phyloP scores from a whole-genome alignment of 2,113 vertebrate species.

The Malaclemys terrapin region DNA sequence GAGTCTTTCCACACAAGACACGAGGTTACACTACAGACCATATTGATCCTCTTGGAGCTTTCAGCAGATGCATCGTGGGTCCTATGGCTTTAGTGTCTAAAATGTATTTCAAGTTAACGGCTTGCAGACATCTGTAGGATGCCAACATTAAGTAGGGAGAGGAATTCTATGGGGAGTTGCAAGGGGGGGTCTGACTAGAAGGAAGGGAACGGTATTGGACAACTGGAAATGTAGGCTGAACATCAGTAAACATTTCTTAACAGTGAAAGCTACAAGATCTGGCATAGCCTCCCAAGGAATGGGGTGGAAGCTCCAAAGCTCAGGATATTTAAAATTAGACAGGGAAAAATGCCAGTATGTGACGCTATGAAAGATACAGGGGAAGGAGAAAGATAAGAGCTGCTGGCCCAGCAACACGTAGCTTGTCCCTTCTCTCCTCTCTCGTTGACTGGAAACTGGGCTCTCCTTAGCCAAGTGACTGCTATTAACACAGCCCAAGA shows the following conservation, averaged over 20 bases:
- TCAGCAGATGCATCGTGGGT: neutral
- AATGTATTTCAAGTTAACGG: neutral
- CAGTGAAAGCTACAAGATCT: neutral
- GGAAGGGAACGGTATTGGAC: neutral
- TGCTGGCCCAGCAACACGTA: no score
- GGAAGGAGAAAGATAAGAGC: no score
- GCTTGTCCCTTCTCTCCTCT: no score
- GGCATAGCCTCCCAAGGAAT: neutral
- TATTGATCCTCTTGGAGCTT: neutral
- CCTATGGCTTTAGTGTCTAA: neutral
- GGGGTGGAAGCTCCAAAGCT: neutral
- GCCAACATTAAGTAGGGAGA: neutral
- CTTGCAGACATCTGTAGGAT: neutral
- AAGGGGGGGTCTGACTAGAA: neutral
- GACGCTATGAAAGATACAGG: no score
- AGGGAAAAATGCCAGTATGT: neutral
- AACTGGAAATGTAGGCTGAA: neutral
- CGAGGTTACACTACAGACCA: no score
- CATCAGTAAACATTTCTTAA: neutral
- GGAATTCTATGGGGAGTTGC: neutral
- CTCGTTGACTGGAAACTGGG: no score
- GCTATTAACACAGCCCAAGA: no score
- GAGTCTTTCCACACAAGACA: neutral
- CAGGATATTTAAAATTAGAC: neutral
- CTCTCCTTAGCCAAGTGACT: no score